Evolutionary conservation across 64 coral and sea anemone species (phyloP).

Genomic region (Exaiptasia diaphana): DNA sequence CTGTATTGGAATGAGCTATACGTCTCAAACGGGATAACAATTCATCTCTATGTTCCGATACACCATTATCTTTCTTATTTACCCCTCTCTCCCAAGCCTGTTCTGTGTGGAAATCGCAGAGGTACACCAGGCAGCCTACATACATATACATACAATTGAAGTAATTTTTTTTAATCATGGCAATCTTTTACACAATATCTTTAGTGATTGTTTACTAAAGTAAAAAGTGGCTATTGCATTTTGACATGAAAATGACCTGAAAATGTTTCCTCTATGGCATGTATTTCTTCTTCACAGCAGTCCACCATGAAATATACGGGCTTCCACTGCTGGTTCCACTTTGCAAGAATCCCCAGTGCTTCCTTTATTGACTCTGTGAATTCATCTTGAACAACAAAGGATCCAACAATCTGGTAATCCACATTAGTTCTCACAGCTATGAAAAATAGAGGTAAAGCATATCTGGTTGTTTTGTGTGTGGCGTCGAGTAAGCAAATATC

Average conservation of each 20-base stretch:
- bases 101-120: conserved; percentile 38
- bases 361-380: conserved; percentile 44
- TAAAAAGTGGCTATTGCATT: neutral
- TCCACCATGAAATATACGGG: conserved; percentile 43
- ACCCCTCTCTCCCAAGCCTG: conserved; percentile 70
- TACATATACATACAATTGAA: too few relatives aligned
- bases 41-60: conserved; percentile 5
- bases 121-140: neutral
- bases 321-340: conserved; percentile 51
- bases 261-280: conserved; percentile 37
- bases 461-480: conserved; percentile 52
- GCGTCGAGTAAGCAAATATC: conserved; percentile 45
- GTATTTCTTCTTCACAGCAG: conserved; percentile 35
- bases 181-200: too few relatives aligned
- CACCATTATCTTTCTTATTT: neutral
- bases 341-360: conserved; percentile 31
- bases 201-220: too few relatives aligned
- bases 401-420: conserved; percentile 30
- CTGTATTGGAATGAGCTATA: conserved; percentile 3
- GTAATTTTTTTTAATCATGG: too few relatives aligned
- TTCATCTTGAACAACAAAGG: conserved; percentile 50
- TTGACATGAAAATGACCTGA: conserved; percentile 19
- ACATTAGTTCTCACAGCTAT: conserved; percentile 37
- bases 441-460: conserved; percentile 51
- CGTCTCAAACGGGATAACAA: conserved; percentile 5